Percentiles rank a stretch among this genome's conserved stretches.
These are phyloP conservation scores for Taurulus bubalis DNA, from an alignment of 2,113 vertebrate species.

Conservation along the genomic window DNA sequence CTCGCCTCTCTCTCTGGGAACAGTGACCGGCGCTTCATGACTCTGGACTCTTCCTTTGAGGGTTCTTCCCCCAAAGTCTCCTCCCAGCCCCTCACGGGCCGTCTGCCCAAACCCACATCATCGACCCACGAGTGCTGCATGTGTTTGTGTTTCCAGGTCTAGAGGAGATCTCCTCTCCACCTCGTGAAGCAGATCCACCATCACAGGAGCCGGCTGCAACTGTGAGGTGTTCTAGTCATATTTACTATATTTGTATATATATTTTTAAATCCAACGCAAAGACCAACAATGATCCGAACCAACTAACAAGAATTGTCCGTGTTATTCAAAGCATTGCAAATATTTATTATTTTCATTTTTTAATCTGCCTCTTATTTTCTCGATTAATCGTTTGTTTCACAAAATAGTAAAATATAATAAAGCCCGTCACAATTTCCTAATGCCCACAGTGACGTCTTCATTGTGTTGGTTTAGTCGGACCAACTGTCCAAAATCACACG, in stretches of 20 bases:
- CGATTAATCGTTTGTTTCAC: neutral
- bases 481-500: neutral
- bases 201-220: neutral
- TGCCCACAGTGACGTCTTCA: neutral
- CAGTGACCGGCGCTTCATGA: neutral
- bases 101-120: no score
- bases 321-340: neutral
- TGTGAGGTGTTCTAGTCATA: neutral
- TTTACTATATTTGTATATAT: no score
- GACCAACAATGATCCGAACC: neutral
- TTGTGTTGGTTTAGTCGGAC: no score
- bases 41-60: constrained; percentile 8
- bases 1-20: constrained; percentile 31
- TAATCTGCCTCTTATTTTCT: neutral
- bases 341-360: neutral
- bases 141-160: neutral
- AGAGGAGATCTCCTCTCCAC: neutral
- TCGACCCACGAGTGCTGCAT: no score
- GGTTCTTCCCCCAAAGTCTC: no score
- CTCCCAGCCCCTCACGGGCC: no score
- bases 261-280: neutral
- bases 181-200: neutral
- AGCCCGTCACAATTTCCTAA: neutral
- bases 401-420: neutral
- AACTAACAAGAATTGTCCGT: no score